Conservation (phyloP, 2,888 invertebrate genomes). For the Diarsia mendica region DNA sequence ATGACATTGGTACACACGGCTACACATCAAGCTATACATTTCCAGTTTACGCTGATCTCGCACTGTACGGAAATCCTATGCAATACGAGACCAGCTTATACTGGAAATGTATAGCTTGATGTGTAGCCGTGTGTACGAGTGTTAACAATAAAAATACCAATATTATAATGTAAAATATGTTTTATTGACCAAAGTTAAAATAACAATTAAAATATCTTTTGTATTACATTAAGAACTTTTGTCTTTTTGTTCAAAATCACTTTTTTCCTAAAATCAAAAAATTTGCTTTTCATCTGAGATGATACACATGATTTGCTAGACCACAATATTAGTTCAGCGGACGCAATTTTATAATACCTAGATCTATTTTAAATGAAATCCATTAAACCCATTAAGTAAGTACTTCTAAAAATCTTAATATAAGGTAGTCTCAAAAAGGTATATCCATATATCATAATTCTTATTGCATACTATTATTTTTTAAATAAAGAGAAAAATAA, state of each 20-base stretch:
- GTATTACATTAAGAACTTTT: slow-evolving; percentile 5
- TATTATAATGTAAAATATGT: slow-evolving; percentile 33
- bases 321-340: slow-evolving; percentile 23
- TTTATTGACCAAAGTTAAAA: slow-evolving; percentile 34
- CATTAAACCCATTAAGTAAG: slow-evolving; percentile 16
- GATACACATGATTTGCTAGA: slow-evolving; percentile 2
- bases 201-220: not conserved
- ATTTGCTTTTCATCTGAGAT: not conserved
- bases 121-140: no score
- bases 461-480: not conserved
- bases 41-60: no score
- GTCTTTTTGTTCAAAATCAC: slow-evolving; percentile 30
- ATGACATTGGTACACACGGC: not conserved
- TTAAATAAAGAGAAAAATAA: not conserved
- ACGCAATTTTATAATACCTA: slow-evolving; percentile 18
- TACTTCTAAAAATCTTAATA: slow-evolving; percentile 29
- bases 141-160: slow-evolving; percentile 11
- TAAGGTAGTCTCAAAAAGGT: slow-evolving; percentile 27
- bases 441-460: not conserved
- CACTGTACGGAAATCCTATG: no score
- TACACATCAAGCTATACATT: no score
- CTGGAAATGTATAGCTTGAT: no score
- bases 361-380: slow-evolving; percentile 17
- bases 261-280: slow-evolving; percentile 11
- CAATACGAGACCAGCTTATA: no score